phyloP scores from a whole-genome alignment of 2,888 invertebrate species.

The Erebia epiphron region DNA sequence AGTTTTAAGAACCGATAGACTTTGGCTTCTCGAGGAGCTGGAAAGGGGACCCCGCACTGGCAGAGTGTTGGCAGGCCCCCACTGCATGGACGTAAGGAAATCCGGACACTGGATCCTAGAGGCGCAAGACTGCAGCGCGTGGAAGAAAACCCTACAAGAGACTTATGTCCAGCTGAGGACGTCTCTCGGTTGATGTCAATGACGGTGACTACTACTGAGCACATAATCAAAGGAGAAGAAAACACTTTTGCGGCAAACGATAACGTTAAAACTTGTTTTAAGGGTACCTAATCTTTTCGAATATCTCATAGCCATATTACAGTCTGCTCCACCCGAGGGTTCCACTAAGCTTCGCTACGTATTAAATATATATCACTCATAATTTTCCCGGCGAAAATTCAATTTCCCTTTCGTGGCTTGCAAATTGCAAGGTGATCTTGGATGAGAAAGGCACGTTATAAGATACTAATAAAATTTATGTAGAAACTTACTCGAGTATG shows the following conservation, averaged over 20 bases:
- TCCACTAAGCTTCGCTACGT: conserved; percentile 8
- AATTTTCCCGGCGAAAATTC: conserved; percentile 27
- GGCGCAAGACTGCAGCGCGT: too few species aligned
- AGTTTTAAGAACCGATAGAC: too few species aligned
- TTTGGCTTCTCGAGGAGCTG: too few species aligned
- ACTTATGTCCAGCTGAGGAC: too few species aligned
- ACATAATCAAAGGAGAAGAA: background rate
- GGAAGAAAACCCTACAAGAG: too few species aligned
- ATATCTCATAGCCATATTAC: background rate
- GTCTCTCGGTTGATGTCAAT: too few species aligned
- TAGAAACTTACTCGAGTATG: too few species aligned
- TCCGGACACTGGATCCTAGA: too few species aligned
- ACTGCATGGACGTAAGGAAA: too few species aligned
- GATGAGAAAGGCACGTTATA: background rate
- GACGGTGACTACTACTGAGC: background rate
- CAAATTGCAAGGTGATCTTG: conserved; percentile 8
- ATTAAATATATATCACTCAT: conserved; percentile 21
- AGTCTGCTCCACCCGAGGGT: background rate
- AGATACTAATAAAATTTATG: background rate
- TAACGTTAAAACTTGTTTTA: background rate
- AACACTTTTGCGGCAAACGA: background rate
- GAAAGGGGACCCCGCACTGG: too few species aligned
- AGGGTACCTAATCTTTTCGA: background rate
- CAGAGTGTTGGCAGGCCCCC: too few species aligned
- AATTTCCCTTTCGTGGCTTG: conserved; percentile 18